These are phyloP conservation scores for Hemichromis elongatus DNA, from an alignment of 2,113 vertebrate species.

Conservation along the genomic window DNA sequence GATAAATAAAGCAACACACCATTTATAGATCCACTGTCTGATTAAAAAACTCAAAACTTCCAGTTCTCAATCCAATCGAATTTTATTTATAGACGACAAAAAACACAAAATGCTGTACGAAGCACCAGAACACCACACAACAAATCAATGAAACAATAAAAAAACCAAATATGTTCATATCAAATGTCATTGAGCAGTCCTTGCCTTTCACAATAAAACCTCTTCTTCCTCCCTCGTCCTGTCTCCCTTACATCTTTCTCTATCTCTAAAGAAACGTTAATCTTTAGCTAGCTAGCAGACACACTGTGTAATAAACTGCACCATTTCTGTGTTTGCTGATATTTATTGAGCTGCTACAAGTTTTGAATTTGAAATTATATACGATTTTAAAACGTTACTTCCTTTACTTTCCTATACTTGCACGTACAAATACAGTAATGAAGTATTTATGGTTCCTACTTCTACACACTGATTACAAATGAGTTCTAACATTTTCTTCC, in stretches of 20 bases:
- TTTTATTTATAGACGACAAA: not conserved
- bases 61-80: not conserved
- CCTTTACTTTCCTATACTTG: not conserved
- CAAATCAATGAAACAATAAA: too few relatives aligned
- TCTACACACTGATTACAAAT: not conserved
- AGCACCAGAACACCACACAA: too few relatives aligned
- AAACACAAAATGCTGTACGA: not conserved
- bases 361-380: not conserved
- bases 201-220: not conserved
- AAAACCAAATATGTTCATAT: too few relatives aligned
- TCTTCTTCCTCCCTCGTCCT: not conserved
- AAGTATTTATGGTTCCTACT: not conserved
- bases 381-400: not conserved
- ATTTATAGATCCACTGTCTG: not conserved
- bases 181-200: not conserved
- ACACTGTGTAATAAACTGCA: not conserved
- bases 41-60: too few relatives aligned
- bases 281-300: not conserved
- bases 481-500: not conserved
- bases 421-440: not conserved
- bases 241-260: not conserved
- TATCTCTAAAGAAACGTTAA: not conserved
- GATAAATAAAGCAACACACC: not conserved
- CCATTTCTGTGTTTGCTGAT: not conserved
- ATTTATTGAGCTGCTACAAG: not conserved